Base-by-base conservation (phyloP, 2,113 vertebrate species). In the Xenopus laevis region DNA sequence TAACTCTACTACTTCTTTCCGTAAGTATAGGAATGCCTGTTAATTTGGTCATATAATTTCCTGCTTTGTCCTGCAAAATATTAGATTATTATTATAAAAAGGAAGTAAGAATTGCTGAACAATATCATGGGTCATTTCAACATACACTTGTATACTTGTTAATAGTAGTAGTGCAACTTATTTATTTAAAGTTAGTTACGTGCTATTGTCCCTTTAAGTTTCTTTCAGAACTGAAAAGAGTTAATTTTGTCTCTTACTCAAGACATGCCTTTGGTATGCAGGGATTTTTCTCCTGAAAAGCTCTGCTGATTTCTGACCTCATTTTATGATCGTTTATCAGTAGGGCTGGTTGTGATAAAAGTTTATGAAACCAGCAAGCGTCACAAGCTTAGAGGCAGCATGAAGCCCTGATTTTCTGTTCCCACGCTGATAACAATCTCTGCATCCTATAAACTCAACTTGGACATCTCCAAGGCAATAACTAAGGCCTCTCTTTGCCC, bases 361-460 rank as follows among this genome's bases (percentile, higher is more conserved):
- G 84, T 84, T 84, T 83, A 85, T 81, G 86, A 79, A 85, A 86
- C 82, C 83, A 85, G 85, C 83, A 84, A 84, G 89, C 81, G 84
- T 82, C 88, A 83, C 80, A 68, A 82, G 81, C 74, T 27, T 27
- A 27, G 23, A 27, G 23, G 23, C 23, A 2, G 23, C 23, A 27
- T 83, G 80, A 53, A 79, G 80, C 50, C 40, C 71, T 52, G 80
- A 73, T n/a, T 13, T 73, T 80, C 72, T 82, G 82, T 91, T 92
- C 90, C 89, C 90, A 92, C 89, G 83, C 89, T 90, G 90, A 92
- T 92, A 89, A 89, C 79, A 84, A 91, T 91, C 90, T 82, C 82
- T 75, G 79, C 52, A 81, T 81, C 80, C 84, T 83, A 81, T 78
- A 27, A 18, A 10, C 81, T 78, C 80, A 84, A 83, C 81, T 81